These are phyloP conservation scores for Myrmecophaga tridactyla DNA, from an alignment of 2,113 vertebrate genomes.

Conservation along the genomic window DNA sequence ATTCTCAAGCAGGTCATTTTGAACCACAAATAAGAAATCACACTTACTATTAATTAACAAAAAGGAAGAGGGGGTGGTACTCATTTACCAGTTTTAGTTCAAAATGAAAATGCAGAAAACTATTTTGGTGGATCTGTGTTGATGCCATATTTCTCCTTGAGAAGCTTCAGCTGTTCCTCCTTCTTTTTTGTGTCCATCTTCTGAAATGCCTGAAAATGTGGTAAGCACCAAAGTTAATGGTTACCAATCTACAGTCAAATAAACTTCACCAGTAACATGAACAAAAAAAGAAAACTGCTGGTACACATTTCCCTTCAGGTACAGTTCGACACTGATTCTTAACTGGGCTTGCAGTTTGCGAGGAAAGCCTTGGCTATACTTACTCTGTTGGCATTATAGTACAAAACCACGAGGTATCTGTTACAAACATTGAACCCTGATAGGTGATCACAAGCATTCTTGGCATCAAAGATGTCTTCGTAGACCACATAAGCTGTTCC, in stretches of 20 bases:
- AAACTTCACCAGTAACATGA: neutral
- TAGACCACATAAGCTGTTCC: constrained; percentile 99
- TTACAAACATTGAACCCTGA: constrained; percentile 99
- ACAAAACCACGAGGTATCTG: constrained; percentile 97
- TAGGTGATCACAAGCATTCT: constrained; percentile 98
- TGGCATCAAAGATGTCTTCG: constrained; percentile 99
- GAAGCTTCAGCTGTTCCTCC: constrained; percentile 97
- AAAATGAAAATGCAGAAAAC: neutral
- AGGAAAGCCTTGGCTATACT: constrained; percentile 36
- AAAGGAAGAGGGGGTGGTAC: neutral
- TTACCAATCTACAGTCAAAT: neutral
- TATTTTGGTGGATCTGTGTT: constrained; percentile 99
- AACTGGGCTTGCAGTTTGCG: neutral
- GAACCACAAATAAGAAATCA: constrained; percentile 35
- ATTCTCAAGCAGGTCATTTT: constrained; percentile 35
- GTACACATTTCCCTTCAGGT: neutral
- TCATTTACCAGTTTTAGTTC: neutral
- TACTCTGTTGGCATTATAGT: constrained; percentile 98
- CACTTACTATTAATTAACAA: constrained; percentile 17
- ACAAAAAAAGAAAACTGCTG: neutral
- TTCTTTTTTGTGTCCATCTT: constrained; percentile 99
- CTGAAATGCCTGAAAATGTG: constrained; percentile 92
- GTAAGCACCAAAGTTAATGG: neutral
- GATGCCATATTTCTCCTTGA: constrained; percentile 99
- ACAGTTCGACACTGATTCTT: neutral